Base-by-base conservation (phyloP, 2,113 vertebrate genomes). In the Anguilla japonica region DNA sequence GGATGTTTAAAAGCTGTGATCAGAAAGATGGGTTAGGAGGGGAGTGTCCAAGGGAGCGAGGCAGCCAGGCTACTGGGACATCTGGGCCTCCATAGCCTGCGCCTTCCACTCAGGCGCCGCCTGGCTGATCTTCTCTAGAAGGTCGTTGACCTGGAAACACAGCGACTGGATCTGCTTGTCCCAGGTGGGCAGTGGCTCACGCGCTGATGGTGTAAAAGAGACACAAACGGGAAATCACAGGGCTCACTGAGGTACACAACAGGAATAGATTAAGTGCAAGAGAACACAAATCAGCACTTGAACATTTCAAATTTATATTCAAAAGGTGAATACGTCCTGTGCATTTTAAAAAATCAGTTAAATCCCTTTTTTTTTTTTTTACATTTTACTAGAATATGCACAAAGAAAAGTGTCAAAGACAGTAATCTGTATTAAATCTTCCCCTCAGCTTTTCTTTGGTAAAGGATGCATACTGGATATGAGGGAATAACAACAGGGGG, bases 121-220 rank as follows among this genome's bases (percentile, higher is more conserved):
- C 91, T 96, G 95, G 39, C 97, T 98, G 87, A 99, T 99, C 92
- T 99, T 99, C 92, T 99, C 98, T 92, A 99, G 93, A 34, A 99
- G 96, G 91, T 99, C 99, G 95, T 99, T 99, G 86, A 99, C 98
- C 89, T 99, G 98, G 94, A 99, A 99, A 95, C 98, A 99, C 87
- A 99, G 95, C 0, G 98, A 99, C 89, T 99, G 98, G 91, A 99
- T 99, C 94, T 99, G 98, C 91, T 99, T 99, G 93, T 99, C 98
- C 98, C 98, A 99, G 0, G 98, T 99, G 2, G 98, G 98, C 86
- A 99, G 96, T 8, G 98, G 97, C 94, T 99, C 98, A n/a, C 98
- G 97, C 3, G 98, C 98, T 99, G 91, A 29, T 57, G 41, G 79
- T 67, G 81, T 71, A 9, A 78, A 82, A 13, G 78, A 3, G 15